Percentiles rank a stretch among this genome's conserved stretches.
These are phyloP conservation scores for Chrysolina americana DNA, from an alignment of 2,888 invertebrate species.

Conservation along the genomic window DNA sequence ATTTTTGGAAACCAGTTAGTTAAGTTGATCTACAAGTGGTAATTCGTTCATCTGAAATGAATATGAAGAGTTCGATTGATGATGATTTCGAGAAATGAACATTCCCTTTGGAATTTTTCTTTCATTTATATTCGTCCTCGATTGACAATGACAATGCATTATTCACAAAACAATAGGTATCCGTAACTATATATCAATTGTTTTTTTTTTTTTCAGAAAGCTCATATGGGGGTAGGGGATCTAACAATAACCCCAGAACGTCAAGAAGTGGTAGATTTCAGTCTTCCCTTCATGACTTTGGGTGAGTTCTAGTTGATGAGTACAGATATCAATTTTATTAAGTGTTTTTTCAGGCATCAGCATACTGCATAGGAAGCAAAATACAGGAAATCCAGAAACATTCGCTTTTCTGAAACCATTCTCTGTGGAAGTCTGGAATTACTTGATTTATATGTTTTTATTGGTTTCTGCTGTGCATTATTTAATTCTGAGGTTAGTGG, in stretches of 20 bases:
- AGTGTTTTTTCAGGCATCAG: slow-evolving; percentile 76
- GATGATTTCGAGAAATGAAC: too few species aligned
- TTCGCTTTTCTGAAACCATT: slow-evolving; percentile 94
- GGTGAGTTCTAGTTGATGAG: slow-evolving; percentile 63
- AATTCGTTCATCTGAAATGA: too few species aligned
- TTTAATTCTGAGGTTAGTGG: slow-evolving; percentile 75
- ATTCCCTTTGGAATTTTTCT: too few species aligned
- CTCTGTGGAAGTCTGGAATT: slow-evolving; percentile 89
- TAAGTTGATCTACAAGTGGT: too few species aligned
- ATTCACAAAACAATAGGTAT: not conserved
- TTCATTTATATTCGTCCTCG: too few species aligned
- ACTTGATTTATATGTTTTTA: slow-evolving; percentile 87
- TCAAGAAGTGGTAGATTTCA: slow-evolving; percentile 91
- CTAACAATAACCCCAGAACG: slow-evolving; percentile 94
- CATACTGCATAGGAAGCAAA: slow-evolving; percentile 87
- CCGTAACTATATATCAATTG: too few species aligned
- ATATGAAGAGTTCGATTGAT: too few species aligned
- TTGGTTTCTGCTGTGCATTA: slow-evolving; percentile 86
- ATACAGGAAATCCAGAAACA: slow-evolving; percentile 82
- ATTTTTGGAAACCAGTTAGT: too few species aligned
- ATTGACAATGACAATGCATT: too few species aligned
- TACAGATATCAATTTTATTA: too few species aligned
- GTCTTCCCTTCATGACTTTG: slow-evolving; percentile 97
- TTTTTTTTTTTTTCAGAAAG: slow-evolving; percentile 77
- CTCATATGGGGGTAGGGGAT: slow-evolving; percentile 95